Evolutionary conservation across 2,797 vertebrate species (phyloP).

Genomic region (Siniperca undulata): DNA sequence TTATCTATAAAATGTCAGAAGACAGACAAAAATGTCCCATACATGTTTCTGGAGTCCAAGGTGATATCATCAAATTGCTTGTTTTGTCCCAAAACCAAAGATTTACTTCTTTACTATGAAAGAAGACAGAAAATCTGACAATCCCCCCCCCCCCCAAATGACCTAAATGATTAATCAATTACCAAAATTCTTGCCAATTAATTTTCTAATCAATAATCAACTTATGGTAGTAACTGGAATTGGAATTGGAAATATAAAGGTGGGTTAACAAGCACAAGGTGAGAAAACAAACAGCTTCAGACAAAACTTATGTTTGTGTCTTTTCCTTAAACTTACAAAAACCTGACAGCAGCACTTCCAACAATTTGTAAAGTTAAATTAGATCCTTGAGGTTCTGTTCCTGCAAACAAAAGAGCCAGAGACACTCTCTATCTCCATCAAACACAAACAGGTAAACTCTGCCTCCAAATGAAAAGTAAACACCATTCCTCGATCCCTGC

Average conservation of each 20-base stretch:
- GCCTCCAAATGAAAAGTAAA: conserved; percentile 51
- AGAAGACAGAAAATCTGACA: too few relatives aligned
- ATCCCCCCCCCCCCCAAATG: not conserved
- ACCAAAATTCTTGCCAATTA: not conserved
- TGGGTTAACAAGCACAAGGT: not conserved
- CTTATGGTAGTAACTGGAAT: too few relatives aligned
- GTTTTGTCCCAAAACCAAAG: too few relatives aligned
- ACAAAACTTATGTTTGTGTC: not conserved
- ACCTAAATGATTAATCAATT: not conserved
- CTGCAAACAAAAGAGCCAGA: conserved; percentile 1
- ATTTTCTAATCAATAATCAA: not conserved
- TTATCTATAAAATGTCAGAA: not conserved
- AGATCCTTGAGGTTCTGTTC: not conserved
- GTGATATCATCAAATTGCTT: not conserved
- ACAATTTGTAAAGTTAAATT: not conserved
- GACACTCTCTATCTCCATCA: not conserved
- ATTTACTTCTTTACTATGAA: too few relatives aligned
- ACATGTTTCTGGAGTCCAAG: not conserved
- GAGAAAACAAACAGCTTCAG: conserved; percentile 1
- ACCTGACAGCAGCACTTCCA: conserved; percentile 5
- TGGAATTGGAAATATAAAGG: not conserved
- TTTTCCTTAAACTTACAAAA: conserved; percentile 1
- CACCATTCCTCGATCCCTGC: conserved; percentile 1
- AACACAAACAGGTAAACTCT: conserved; percentile 34
- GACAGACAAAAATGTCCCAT: not conserved